Evolutionary conservation across 2,888 invertebrate species (phyloP), one percentile per base, ranked within the genome.

Genomic region (Drosophila nigritarsus): DNA sequence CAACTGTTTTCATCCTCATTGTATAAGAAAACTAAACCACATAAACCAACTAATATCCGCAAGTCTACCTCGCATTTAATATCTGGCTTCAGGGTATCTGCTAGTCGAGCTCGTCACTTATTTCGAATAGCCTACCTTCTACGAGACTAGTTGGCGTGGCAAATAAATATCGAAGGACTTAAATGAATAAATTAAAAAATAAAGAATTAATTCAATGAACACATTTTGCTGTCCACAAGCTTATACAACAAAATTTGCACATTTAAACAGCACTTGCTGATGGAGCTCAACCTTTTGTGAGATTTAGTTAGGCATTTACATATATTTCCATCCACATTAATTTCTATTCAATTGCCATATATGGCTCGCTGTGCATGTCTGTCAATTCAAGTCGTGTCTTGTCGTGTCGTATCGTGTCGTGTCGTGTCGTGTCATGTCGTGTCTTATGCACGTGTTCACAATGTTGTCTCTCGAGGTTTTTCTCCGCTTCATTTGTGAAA

Each of bases 371-470:
- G 3, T 11, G 38, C 8, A 24, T 58, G 49, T 45, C 15, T 75
- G 59, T 60, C 60, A 59, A 11, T 18, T 60, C 18, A 2, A 48
- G 36, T 65, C 24, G 50, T 49, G 45, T 24, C 38, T 20, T 56
- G 56, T 30, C 24, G 9, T 38, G 48, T 29, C 42, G 6, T 38
- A 11, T 56, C 53, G 20, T 45, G 13, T 40, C 29, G n/a, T 55
- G 32, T 45, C 32, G 9, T 45, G 45, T 45, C 50, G 42, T 42
- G 32, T 59, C 55, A 11, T 45, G 36, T 49, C 34, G 36, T 56
- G 48, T 48, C 51, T 48, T 40, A 3, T 78, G 60, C 67, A 76
- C 77, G 77, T 76, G 72, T 71, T 65, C 75, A 36, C 45, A 27
- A n/a, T 34, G 42, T 38, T 27, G 42, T 45, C 65, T 48, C 49